Base-by-base conservation (phyloP, 2,797 vertebrate species). In the Phoeniculus purpureus region DNA sequence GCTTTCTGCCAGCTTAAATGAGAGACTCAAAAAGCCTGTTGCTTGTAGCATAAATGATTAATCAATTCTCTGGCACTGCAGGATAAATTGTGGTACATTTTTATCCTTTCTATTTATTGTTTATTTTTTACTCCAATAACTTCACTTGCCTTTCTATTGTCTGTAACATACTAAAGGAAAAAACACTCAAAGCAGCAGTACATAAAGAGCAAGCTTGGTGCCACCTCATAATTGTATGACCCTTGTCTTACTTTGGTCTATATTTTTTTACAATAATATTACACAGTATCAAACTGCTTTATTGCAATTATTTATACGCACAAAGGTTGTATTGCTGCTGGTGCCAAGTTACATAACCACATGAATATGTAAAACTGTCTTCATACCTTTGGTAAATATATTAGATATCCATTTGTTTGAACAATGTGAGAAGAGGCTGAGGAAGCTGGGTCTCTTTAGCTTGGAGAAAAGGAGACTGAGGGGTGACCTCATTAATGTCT, bases 181-280 rank as follows among this genome's bases (percentile, higher is more conserved):
- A 50, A 61, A 0, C 20, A 27, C 47, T 37, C 1, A 3, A 43
- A 82, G 32, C 8, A 43, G 18, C 9, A 55, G 9, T 16, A 67
- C 7, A 56, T 77, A 48, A 65, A 31, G 23, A 51, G 15, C 40
- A 66, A 72, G 13, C 17, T 70, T 75, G 15, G 14, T 77, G n/a
- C 9, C n/a, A 54, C 15, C 6, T 7, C 11, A n/a, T 1, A 64
- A 47, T 25, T 1, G 2, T 1, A 3, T 16, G 18, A 31, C 22
- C 37, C 87, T 88, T 67, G 12, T 59, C 19, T 70, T 70, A 70
- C 4, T 1, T 6, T 1, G 0, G 17, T 47, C 48, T 73, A 5
- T 32, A 40, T 8, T n/a, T 55, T 11, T 84, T 81, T 40, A n/a
- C 18, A 61, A 9, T 9, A 27, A 4, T 15, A 4, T 29, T 70